Evolutionary conservation across 2,888 invertebrate genomes (phyloP), one percentile per base, ranked within the genome.

Genomic region (Brachypalpus laphriformis): DNA sequence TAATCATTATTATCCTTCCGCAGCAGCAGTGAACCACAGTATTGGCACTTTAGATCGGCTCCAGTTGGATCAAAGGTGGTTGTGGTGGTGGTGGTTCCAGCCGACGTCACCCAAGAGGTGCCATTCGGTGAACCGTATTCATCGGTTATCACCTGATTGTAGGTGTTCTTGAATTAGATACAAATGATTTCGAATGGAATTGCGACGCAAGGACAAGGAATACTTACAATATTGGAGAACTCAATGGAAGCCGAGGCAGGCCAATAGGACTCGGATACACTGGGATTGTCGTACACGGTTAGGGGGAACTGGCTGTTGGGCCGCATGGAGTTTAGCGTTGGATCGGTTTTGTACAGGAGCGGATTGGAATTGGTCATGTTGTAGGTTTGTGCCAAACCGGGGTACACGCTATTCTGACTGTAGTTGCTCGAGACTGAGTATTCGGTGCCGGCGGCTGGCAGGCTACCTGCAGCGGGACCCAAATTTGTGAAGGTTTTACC

Each of bases 401-500:
- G 16, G 61, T 91, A 91, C 1, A 90, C 83, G 3, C 89, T 88
- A 20, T 89, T 89, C 28, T 89, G 86, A 22, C 89, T 87, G 72
- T 90, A 91, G 56, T 88, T 88, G 42, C 76, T 76, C 66, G 76
- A 42, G 49, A 86, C 86, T 20, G 89, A 45, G 28, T 91, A 91
- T 22, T 90, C 88, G 16, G 72, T 34, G 20, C 80, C 61, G 25
- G 74, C 1, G 4, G 57, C 1, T 0, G 74, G 61, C 4, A 70
- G 16, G 49, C 81, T 42, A 20, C 72, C 71, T 7, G 78, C 77
- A 0, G 88, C 89, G 34, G 89, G 89, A 4, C 91, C 91, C 77
- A 92, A 80, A 82, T 92, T 92, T 9, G 91, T 91, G 68, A 91
- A 92, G 0, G 92, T 92, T 86, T 92, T 92, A 1, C 89, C 83